phyloP scores from a whole-genome alignment of 2,113 vertebrate species.

The Potamarius usumacintae region DNA sequence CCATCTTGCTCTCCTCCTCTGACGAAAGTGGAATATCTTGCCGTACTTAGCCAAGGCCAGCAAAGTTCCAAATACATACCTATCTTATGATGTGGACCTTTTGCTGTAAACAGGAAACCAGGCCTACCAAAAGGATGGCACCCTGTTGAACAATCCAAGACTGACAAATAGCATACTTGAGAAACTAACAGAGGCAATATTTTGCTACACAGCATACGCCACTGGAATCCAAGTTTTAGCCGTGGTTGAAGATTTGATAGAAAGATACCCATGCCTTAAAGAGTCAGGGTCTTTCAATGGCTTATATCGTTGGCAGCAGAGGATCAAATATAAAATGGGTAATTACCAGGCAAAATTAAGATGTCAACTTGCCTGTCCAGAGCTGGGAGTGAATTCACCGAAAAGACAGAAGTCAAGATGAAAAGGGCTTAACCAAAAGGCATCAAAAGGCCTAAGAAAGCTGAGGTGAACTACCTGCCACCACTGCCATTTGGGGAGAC shows the following conservation, averaged over 20 bases:
- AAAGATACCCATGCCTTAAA: constrained; percentile 49
- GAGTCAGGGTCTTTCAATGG: constrained; percentile 46
- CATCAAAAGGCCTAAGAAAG: constrained; percentile 37
- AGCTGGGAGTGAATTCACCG: no score
- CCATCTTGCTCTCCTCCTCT: not conserved
- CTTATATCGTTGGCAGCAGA: constrained; percentile 40
- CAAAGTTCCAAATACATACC: not conserved
- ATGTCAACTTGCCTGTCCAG: no score
- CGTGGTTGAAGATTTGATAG: constrained; percentile 29
- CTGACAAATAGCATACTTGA: constrained; percentile 33
- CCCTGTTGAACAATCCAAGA: constrained; percentile 27
- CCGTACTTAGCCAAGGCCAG: not conserved
- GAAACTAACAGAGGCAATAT: constrained; percentile 41
- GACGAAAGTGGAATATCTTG: not conserved
- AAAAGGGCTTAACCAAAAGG: not conserved
- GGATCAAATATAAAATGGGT: constrained; percentile 42
- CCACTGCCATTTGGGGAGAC: constrained; percentile 43
- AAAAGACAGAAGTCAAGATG: no score
- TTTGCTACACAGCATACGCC: constrained; percentile 47
- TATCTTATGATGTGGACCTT: not conserved
- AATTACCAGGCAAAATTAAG: no score
- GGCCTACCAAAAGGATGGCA: not conserved
- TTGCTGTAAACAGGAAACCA: not conserved
- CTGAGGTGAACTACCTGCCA: constrained; percentile 41
- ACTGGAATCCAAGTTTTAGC: constrained; percentile 39